phyloP scores from a whole-genome alignment of 1,140 invertebrate genomes.

The Trachymyrmex septentrionalis region DNA sequence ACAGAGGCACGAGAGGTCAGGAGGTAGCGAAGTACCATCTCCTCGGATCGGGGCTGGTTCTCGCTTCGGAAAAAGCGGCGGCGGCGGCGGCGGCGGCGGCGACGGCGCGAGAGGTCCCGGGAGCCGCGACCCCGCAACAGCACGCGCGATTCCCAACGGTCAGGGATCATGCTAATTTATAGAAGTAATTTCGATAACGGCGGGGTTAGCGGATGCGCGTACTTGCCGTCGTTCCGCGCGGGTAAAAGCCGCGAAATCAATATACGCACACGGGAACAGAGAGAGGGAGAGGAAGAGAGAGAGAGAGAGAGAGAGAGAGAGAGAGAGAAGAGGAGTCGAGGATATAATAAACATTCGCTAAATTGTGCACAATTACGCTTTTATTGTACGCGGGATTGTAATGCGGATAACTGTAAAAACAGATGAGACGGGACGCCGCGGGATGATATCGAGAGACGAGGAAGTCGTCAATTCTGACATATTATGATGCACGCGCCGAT shows the following conservation, averaged over 20 bases:
- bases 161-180: constrained; percentile 49
- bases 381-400: constrained; percentile 40
- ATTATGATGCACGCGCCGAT: constrained; percentile 49
- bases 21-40: constrained; percentile 46
- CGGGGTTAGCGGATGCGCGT: constrained; percentile 39
- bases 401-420: constrained; percentile 54
- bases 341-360: neutral
- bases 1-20: constrained; percentile 36
- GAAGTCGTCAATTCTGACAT: constrained; percentile 38
- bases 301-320: neutral
- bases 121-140: constrained; percentile 43
- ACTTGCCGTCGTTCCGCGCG: constrained; percentile 2
- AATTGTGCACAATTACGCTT: constrained; percentile 38
- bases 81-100: neutral
- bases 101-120: constrained; percentile 49
- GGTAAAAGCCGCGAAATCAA: constrained; percentile 39
- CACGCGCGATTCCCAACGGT: constrained; percentile 42
- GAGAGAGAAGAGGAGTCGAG: neutral
- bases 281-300: neutral
- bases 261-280: neutral
- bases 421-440: constrained; percentile 38
- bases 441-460: constrained; percentile 44
- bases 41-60: constrained; percentile 51
- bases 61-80: constrained; percentile 53
- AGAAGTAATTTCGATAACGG: constrained; percentile 61